A percentile compares a stretch with the other conserved stretches of the same genome.
Conservation (phyloP, 1,140 invertebrate species). For the Drosophila athabasca region DNA sequence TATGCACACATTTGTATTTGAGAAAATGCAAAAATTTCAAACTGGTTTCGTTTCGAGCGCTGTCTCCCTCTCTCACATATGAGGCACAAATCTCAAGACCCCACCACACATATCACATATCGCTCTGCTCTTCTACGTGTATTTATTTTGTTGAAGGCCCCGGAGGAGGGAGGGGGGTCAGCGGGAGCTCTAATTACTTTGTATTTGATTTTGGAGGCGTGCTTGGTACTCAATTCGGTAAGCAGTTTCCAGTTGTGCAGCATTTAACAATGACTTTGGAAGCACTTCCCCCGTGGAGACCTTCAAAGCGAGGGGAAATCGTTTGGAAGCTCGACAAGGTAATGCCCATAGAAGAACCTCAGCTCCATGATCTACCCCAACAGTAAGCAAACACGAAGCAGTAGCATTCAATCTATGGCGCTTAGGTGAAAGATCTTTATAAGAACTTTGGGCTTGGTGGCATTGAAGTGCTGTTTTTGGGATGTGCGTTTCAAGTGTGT, state of each 20-base stretch:
- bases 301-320: too few relatives aligned
- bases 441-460: too few relatives aligned
- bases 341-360: too few relatives aligned
- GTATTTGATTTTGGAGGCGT: conserved; percentile 36
- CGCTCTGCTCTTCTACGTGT: conserved; percentile 17
- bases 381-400: too few relatives aligned
- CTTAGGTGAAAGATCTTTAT: too few relatives aligned
- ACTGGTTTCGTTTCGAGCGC: conserved; percentile 21
- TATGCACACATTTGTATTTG: conserved; percentile 13
- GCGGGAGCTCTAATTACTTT: conserved; percentile 41
- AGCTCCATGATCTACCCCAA: too few relatives aligned
- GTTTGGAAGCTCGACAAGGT: too few relatives aligned
- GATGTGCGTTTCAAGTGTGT: too few relatives aligned
- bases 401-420: too few relatives aligned
- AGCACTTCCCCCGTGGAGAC: conserved; percentile 23
- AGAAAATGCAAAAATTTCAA: conserved; percentile 38
- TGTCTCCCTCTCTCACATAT: too few relatives aligned
- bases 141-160: conserved; percentile 42
- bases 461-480: too few relatives aligned
- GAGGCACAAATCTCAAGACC: not conserved
- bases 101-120: conserved; percentile 20
- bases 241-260: conserved; percentile 6
- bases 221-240: conserved; percentile 23
- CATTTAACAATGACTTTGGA: conserved; percentile 14
- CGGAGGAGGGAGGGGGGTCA: not conserved